Evolutionary conservation across 2,113 vertebrate genomes (phyloP).

Genomic region (Corvus cornix): DNA sequence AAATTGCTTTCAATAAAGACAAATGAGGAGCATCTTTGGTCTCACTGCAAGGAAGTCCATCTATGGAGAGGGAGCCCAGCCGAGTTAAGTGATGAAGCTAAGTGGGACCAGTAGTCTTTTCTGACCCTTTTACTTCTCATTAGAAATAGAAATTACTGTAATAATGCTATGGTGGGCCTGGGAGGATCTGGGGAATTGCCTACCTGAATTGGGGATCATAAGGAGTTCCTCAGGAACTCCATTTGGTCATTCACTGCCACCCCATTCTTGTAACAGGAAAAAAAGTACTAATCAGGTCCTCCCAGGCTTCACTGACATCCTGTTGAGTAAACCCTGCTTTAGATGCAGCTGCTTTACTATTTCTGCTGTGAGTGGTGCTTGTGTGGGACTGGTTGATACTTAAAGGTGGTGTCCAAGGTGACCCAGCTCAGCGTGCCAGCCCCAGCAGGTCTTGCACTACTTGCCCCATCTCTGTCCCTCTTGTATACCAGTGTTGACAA

Average conservation of each 20-base stretch:
- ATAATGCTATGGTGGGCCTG: neutral
- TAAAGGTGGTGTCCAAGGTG: neutral
- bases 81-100: neutral
- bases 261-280: neutral
- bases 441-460: neutral
- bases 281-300: neutral
- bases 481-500: neutral
- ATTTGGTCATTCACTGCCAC: neutral
- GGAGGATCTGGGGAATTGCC: neutral
- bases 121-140: neutral
- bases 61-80: neutral
- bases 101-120: neutral
- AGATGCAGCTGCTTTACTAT: neutral
- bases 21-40: neutral
- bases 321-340: neutral
- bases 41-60: neutral
- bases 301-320: neutral
- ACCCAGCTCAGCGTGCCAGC: fast-evolving
- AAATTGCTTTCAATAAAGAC: neutral
- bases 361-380: neutral
- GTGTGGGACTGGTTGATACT: fast-evolving
- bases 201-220: neutral
- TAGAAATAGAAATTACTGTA: neutral
- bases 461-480: neutral
- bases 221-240: neutral